Base-by-base conservation (phyloP, 2,797 vertebrate genomes). In the Crocidura indochinensis region DNA sequence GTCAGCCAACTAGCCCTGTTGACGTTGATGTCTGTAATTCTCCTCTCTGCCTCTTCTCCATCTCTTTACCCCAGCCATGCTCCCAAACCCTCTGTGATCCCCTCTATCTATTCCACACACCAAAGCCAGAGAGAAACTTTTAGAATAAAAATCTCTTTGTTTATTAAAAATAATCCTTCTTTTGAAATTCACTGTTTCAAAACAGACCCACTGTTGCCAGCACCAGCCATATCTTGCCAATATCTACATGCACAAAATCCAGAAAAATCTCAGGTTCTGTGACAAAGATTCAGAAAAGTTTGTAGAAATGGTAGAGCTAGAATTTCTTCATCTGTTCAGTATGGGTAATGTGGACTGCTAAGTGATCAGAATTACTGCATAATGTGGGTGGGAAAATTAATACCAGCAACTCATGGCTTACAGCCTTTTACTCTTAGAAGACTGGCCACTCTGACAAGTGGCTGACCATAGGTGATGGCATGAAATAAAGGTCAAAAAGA, bases 261-360 rank as follows among this genome's bases (percentile, higher is more conserved):
- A 88, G 31, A 65, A 71, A 88, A 89, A 85, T 56, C 72, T 46
- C 47, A 80, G 17, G 47, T 92, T 91, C 69, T 56, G 46, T 15
- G 89, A 84, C n/a, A 67, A 90, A 81, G 65, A 69, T 60, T 74
- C n/a, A 80, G 53, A 90, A 56, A 88, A 83, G 62, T 44, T 84
- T 74, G 12, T 24, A 20, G 4, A 24, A 1, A 82, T 60, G 56
- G 9, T 84, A 10, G 49, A 88, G 51, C 20, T 82, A 74, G 49
- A 77, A 72, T 91, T 87, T 74, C 47, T 73, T 69, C 60, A 51
- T n/a, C 49, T 12, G 69, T 49, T 64, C 65, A 46, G 81, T 7
- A 68, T 73, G 5, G 29, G 22, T 27, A 14, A 76, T 53, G n/a
- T 47, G 87, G 22, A 53, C 12, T n/a, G 11, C 56, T 56, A 11